These are phyloP conservation scores for Bufo bufo DNA, from an alignment of 2,113 vertebrate genomes.

Conservation along the genomic window DNA sequence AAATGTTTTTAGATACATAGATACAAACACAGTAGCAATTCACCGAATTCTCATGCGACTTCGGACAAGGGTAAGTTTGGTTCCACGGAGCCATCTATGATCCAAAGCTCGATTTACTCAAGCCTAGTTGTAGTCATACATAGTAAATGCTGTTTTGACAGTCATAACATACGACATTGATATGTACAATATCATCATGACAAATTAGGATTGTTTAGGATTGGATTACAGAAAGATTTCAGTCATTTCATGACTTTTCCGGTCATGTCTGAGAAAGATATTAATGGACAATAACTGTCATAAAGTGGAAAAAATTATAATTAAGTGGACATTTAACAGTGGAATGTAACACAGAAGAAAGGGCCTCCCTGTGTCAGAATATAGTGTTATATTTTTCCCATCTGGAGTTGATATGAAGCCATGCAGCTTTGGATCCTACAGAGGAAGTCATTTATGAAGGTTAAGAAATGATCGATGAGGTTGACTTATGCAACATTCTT, in stretches of 20 bases:
- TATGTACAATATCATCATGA: not conserved
- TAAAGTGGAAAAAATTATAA: conserved; percentile 28
- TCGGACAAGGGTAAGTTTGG: too few species aligned
- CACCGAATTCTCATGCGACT: too few species aligned
- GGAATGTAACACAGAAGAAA: conserved; percentile 45
- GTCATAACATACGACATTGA: not conserved
- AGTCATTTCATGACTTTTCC: not conserved
- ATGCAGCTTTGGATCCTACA: conserved; percentile 39
- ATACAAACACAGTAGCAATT: too few species aligned
- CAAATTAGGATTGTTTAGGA: not conserved
- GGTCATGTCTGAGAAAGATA: not conserved
- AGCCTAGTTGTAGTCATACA: not conserved
- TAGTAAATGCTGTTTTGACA: not conserved
- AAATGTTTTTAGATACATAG: too few species aligned
- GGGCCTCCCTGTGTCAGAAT: conserved; percentile 33
- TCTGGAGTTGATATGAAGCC: conserved; percentile 56
- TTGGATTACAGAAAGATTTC: not conserved
- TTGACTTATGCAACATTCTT: conserved; percentile 42
- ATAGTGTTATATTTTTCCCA: conserved; percentile 39
- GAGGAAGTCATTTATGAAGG: conserved; percentile 55
- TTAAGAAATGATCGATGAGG: conserved; percentile 49
- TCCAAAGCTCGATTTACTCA: too few species aligned
- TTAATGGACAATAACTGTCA: conserved; percentile 4
- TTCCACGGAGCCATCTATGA: too few species aligned
- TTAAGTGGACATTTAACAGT: conserved; percentile 45